Percentiles rank a stretch among this genome's conserved stretches.
Evolutionary conservation across 2,113 vertebrate genomes (phyloP).

Genomic region (Toxotes jaculatrix): DNA sequence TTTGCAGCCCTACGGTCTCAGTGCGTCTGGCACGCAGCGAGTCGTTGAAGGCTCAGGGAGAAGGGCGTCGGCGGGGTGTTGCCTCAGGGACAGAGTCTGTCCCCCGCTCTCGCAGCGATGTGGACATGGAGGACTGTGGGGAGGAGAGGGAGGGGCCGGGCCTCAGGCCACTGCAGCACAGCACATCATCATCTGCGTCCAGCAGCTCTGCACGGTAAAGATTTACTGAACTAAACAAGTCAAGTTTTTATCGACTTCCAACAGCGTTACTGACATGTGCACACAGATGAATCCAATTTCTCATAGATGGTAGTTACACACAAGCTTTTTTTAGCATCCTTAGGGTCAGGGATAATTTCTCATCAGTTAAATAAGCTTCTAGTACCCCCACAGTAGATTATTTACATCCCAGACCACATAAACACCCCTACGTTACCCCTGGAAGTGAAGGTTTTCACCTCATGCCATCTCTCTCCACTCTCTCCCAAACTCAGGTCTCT

Average conservation of each 20-base stretch:
- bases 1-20: slow-evolving; percentile 68
- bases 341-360: neutral
- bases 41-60: slow-evolving; percentile 93
- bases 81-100: slow-evolving; percentile 85
- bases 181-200: slow-evolving; percentile 90
- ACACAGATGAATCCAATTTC: too few relatives aligned
- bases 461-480: slow-evolving; percentile 43
- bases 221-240: too few relatives aligned
- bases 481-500: slow-evolving; percentile 86
- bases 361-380: neutral
- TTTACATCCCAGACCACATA: neutral
- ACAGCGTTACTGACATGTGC: too few relatives aligned
- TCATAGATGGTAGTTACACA: too few relatives aligned
- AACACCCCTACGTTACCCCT: neutral
- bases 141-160: slow-evolving; percentile 80
- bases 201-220: slow-evolving; percentile 90
- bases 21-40: slow-evolving; percentile 92
- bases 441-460: slow-evolving; percentile 37
- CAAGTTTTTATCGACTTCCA: neutral
- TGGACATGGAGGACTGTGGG: slow-evolving; percentile 94
- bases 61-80: slow-evolving; percentile 86
- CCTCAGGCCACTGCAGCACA: slow-evolving; percentile 88
- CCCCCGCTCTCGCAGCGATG: slow-evolving; percentile 92
- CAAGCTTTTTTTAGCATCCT: neutral
- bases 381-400: neutral